Percentiles rank a stretch among this genome's conserved stretches.
Evolutionary conservation across 2,888 invertebrate species (phyloP).

Genomic region (Drosophila melanosoma): DNA sequence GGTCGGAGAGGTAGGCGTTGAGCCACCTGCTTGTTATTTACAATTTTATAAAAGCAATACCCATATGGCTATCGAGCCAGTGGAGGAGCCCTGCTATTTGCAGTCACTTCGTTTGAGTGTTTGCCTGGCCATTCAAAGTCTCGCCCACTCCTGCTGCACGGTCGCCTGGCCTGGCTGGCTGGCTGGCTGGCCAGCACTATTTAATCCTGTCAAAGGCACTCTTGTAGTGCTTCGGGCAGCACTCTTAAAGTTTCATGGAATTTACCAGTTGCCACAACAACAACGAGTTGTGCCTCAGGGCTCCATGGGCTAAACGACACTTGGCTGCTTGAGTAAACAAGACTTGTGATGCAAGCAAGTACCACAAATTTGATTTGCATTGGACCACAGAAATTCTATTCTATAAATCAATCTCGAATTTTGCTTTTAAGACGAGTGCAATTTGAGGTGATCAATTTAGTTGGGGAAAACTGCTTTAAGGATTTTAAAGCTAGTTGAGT

Average conservation of each 20-base stretch:
- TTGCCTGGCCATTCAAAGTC: constrained; percentile 47
- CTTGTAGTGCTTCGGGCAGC: constrained; percentile 66
- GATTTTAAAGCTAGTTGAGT: background rate
- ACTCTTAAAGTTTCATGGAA: constrained; percentile 76
- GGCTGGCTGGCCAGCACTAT: constrained; percentile 23
- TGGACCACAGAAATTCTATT: constrained; percentile 17
- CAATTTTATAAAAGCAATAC: constrained; percentile 72
- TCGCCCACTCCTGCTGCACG: constrained; percentile 1
- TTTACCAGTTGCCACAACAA: constrained; percentile 35
- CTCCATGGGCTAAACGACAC: constrained; percentile 64
- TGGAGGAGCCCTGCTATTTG: constrained; percentile 64
- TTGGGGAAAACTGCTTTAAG: background rate
- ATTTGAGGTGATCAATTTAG: constrained; percentile 31
- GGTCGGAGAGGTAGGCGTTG: constrained; percentile 11
- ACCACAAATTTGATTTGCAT: constrained; percentile 58
- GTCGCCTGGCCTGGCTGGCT: too few species aligned
- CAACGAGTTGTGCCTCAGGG: constrained; percentile 24
- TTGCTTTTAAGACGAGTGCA: constrained; percentile 19
- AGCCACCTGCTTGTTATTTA: constrained; percentile 54
- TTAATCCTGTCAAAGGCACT: constrained; percentile 72
- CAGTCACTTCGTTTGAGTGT: constrained; percentile 69
- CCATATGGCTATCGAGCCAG: constrained; percentile 56
- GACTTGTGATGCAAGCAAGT: constrained; percentile 29
- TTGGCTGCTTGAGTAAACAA: constrained; percentile 64
- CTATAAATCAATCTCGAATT: constrained; percentile 26